Evolutionary conservation across 2,797 vertebrate genomes (phyloP), one percentile per base, ranked within the genome.

Genomic region (Spinus olivaceus): DNA sequence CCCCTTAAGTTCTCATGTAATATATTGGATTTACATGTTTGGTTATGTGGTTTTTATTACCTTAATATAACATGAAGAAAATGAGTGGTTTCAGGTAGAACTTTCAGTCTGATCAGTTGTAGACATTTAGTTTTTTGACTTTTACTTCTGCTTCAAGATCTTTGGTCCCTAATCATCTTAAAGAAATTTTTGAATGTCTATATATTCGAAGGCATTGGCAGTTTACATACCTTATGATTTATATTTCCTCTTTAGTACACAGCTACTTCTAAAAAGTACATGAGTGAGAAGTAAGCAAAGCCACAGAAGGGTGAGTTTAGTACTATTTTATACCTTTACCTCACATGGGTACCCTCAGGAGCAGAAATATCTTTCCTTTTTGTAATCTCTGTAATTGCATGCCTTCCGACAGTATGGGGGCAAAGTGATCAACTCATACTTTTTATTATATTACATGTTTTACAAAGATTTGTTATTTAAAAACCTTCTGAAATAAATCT

Each of bases 401-500:
- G 5, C 6, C 17, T 56, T 70, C 27, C 1, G 0, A 47, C 27
- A 63, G 50, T 20, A 66, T 2, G 8, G 8, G 1, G 8, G 3
- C 13, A 77, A 77, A 63, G 13, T 5, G 1, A n/a, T 71, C 49
- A 71, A 63, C 6, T 3, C 1, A 2, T 19, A 23, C 46, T 70
- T 66, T 77, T 72, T 78, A 51, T 51, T 80, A 66, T 70, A n/a
- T 17, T 89, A 12, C 12, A 41, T 32, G 2, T 66, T 70, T 85
- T 65, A 51, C 14, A 54, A 85, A 14, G 7, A 77, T 51, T 30
- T 6, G 1, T 4, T 70, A 63, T 73, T 66, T 80, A 87, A 60
- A 44, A 67, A 13, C 11, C 56, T 73, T 80, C 24, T 73, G 53
- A 80, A 66, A 20, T 70, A 12, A 11, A 50, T 86, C 46, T 83